Conservation (phyloP, 2,888 invertebrate genomes). For the Sinelater perroti region DNA sequence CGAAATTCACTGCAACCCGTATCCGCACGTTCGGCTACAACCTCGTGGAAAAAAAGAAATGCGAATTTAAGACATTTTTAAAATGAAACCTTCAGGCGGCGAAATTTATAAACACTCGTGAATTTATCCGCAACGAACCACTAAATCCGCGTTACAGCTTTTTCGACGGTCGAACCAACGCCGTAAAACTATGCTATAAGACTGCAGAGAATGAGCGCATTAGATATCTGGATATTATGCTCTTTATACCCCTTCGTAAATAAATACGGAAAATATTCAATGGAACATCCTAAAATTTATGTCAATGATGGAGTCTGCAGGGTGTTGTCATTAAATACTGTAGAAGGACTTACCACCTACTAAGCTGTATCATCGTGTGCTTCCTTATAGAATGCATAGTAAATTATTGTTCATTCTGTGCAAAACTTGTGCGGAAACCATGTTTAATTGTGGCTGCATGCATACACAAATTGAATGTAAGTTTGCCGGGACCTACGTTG, state of each 20-base stretch:
- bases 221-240: slow-evolving; percentile 46
- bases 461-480: slow-evolving; percentile 50
- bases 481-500: slow-evolving; percentile 47
- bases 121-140: background rate
- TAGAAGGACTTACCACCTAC: background rate
- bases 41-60: slow-evolving; percentile 9
- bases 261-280: slow-evolving; percentile 46
- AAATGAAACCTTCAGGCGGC: background rate
- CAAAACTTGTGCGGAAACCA: slow-evolving; percentile 47
- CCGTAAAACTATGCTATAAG: slow-evolving; percentile 40
- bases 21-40: slow-evolving; percentile 5
- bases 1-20: background rate
- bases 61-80: slow-evolving; percentile 4
- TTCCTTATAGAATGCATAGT: background rate
- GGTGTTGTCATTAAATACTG: slow-evolving; percentile 25
- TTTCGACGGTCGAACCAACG: slow-evolving; percentile 47
- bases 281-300: slow-evolving; percentile 48
- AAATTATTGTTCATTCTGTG: slow-evolving; percentile 51
- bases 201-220: slow-evolving; percentile 42
- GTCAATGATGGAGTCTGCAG: slow-evolving; percentile 37
- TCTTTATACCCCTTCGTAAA: slow-evolving; percentile 48
- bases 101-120: background rate
- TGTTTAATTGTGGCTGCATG: slow-evolving; percentile 43
- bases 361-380: background rate
- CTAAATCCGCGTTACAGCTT: slow-evolving; percentile 45